phyloP scores from a whole-genome alignment of 1,140 invertebrate genomes.

The Zeugodacus cucurbitae region DNA sequence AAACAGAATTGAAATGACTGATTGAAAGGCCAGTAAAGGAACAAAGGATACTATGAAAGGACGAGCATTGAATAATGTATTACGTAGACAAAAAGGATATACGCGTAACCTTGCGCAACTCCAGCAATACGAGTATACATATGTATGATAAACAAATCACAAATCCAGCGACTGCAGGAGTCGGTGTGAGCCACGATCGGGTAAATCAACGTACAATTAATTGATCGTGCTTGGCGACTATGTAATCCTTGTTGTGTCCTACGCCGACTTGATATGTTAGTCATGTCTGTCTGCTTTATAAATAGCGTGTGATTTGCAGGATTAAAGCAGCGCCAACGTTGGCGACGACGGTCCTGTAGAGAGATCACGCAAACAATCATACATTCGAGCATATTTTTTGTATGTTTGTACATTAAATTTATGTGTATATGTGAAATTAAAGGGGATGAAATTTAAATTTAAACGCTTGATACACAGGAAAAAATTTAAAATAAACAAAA shows the following conservation, averaged over 20 bases:
- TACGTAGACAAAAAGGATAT: neutral
- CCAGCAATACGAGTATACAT: no score
- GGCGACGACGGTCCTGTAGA: neutral
- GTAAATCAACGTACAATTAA: neutral
- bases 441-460: slow-evolving; percentile 18
- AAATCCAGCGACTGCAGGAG: neutral
- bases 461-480: neutral
- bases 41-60: neutral
- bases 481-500: slow-evolving; percentile 1
- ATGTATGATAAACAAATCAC: neutral
- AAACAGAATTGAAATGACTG: neutral
- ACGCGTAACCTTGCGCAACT: neutral
- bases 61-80: neutral
- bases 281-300: neutral
- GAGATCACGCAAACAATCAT: neutral
- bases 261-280: neutral
- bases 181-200: neutral
- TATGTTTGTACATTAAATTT: neutral
- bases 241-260: neutral
- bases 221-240: neutral
- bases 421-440: neutral
- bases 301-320: neutral
- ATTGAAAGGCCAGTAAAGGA: neutral
- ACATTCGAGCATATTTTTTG: neutral
- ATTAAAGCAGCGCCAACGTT: neutral